Evolutionary conservation across 1,140 invertebrate species (phyloP).

Genomic region (Calephelis virginiensis): DNA sequence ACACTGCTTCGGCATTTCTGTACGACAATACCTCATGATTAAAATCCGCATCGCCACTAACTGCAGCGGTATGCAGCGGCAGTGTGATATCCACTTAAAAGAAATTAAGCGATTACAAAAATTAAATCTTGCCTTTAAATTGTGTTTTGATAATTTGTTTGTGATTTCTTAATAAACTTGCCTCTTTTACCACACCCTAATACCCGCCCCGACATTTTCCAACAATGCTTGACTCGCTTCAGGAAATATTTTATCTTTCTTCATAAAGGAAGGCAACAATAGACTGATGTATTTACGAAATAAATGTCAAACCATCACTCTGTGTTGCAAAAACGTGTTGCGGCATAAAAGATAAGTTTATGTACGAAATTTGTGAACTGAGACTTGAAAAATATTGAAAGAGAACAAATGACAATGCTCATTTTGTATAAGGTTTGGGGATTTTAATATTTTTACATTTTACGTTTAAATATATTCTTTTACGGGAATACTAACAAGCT

Average conservation of each 20-base stretch:
- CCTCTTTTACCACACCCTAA: slow-evolving; percentile 23
- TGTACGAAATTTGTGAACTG: slow-evolving; percentile 5
- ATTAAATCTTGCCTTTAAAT: neutral
- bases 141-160: neutral
- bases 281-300: slow-evolving; percentile 66
- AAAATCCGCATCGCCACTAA: no score
- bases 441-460: no score
- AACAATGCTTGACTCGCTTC: slow-evolving; percentile 54
- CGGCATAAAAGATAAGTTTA: slow-evolving; percentile 19
- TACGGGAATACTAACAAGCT: no score
- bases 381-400: slow-evolving; percentile 25
- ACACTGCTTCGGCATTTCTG: no score
- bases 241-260: slow-evolving; percentile 73
- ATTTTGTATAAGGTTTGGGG: no score
- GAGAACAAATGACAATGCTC: slow-evolving; percentile 2
- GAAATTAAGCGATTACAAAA: no score
- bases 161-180: slow-evolving; percentile 21
- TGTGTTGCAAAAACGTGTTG: slow-evolving; percentile 31
- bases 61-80: no score
- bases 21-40: no score
- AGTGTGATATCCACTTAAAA: no score
- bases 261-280: slow-evolving; percentile 69
- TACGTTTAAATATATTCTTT: no score
- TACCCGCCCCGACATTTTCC: slow-evolving; percentile 46
- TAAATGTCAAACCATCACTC: slow-evolving; percentile 68